phyloP scores from a whole-genome alignment of 2,113 vertebrate genomes.

The Cyanoramphus novaezelandiae region DNA sequence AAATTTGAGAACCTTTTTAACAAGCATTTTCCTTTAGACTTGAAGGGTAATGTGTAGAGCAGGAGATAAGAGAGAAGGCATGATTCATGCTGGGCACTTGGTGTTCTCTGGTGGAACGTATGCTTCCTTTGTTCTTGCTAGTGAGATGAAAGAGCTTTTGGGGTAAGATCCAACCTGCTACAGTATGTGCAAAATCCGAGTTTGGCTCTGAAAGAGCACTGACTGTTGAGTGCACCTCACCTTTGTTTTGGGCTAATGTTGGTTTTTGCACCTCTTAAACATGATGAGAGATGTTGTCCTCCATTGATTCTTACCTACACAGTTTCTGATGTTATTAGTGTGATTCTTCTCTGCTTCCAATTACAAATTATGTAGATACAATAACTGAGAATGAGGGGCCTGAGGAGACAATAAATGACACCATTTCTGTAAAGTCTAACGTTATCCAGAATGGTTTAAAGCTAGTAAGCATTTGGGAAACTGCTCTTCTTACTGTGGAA shows the following conservation, averaged over 20 bases:
- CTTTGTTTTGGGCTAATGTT: neutral
- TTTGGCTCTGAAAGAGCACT: neutral
- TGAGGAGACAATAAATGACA: neutral
- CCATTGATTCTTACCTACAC: neutral
- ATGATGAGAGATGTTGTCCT: neutral
- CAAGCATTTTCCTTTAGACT: conserved; percentile 46
- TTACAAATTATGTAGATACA: neutral
- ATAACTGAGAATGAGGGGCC: neutral
- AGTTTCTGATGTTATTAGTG: neutral
- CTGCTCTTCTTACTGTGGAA: neutral
- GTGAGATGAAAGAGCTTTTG: neutral
- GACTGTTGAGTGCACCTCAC: neutral
- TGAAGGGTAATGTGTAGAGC: neutral
- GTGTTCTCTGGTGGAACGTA: neutral
- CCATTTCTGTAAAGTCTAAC: neutral
- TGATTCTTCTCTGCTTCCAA: neutral
- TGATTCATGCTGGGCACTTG: neutral
- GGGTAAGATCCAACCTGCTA: neutral
- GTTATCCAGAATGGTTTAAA: neutral
- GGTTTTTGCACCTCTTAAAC: neutral
- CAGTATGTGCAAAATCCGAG: neutral
- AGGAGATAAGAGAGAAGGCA: neutral
- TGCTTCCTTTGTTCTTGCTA: neutral
- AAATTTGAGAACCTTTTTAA: conserved; percentile 59
- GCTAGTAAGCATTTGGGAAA: neutral